phyloP scores from a whole-genome alignment of 2,797 vertebrate species.

The Nasua narica region DNA sequence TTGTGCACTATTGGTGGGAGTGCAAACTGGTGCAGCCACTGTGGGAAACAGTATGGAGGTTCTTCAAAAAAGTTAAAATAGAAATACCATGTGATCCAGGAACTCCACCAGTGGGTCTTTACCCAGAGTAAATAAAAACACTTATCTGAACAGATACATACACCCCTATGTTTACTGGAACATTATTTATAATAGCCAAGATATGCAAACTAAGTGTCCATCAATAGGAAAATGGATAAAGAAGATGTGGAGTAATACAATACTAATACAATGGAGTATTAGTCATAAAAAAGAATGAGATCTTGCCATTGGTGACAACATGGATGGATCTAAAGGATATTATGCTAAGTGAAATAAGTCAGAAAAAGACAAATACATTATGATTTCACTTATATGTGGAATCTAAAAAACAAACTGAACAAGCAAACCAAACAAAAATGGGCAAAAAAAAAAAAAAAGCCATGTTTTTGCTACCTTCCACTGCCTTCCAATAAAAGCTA shows the following conservation, averaged over 20 bases:
- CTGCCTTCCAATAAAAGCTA: background rate
- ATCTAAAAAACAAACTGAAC: background rate
- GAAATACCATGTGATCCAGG: background rate
- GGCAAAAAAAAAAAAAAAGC: too few species aligned
- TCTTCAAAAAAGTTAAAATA: background rate
- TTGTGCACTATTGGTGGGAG: background rate
- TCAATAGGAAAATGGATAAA: background rate
- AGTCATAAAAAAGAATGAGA: background rate
- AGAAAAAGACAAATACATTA: background rate
- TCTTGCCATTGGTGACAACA: background rate
- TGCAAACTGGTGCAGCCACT: background rate
- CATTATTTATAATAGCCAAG: background rate
- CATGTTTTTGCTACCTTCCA: background rate
- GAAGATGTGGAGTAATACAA: background rate
- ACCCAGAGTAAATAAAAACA: background rate
- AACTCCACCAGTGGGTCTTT: background rate
- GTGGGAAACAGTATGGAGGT: background rate
- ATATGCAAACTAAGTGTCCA: background rate
- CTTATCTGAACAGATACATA: background rate
- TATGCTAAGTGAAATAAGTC: background rate
- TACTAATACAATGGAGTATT: background rate
- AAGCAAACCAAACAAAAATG: background rate
- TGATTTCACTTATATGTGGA: background rate
- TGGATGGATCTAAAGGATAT: background rate
- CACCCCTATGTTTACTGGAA: background rate